Evolutionary conservation across 2,888 invertebrate genomes (phyloP).

Genomic region (Heptascelio sp.): DNA sequence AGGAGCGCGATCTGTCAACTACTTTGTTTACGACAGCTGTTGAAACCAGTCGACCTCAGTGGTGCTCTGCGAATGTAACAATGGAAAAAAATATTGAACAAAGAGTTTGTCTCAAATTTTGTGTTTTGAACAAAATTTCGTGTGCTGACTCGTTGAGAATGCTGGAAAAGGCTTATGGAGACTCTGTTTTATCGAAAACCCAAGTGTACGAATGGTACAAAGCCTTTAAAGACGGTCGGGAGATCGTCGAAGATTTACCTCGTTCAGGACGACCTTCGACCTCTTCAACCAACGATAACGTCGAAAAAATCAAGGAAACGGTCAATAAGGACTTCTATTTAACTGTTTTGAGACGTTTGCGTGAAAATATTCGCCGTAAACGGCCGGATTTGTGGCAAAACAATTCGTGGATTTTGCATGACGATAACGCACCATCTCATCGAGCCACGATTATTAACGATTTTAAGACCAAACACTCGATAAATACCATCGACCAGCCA

Average conservation of each 20-base stretch:
- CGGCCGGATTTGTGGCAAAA: no score
- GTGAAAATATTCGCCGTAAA: no score
- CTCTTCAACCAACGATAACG: slow-evolving; percentile 62
- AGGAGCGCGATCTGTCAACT: background rate
- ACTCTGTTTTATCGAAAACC: slow-evolving; percentile 63
- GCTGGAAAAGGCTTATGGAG: slow-evolving; percentile 27
- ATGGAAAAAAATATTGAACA: slow-evolving; percentile 42
- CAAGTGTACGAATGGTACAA: slow-evolving; percentile 27
- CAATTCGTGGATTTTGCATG: no score
- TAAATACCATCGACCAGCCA: no score
- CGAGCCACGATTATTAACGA: no score
- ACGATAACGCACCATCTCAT: no score
- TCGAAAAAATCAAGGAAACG: no score
- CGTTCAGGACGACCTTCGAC: slow-evolving; percentile 58
- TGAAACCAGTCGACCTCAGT: slow-evolving; percentile 1
- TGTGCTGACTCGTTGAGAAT: slow-evolving; percentile 45
- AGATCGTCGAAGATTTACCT: slow-evolving; percentile 47
- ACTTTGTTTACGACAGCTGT: slow-evolving; percentile 4
- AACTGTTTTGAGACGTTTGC: no score
- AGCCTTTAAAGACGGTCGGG: slow-evolving; percentile 26
- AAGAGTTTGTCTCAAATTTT: slow-evolving; percentile 65
- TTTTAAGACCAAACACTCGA: no score
- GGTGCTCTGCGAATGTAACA: slow-evolving; percentile 5
- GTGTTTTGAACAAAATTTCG: slow-evolving; percentile 57
- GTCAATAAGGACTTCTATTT: no score